Evolutionary conservation across 2,888 invertebrate species (phyloP), one percentile per base, ranked within the genome.

Genomic region (Glaucopsyche alexis): DNA sequence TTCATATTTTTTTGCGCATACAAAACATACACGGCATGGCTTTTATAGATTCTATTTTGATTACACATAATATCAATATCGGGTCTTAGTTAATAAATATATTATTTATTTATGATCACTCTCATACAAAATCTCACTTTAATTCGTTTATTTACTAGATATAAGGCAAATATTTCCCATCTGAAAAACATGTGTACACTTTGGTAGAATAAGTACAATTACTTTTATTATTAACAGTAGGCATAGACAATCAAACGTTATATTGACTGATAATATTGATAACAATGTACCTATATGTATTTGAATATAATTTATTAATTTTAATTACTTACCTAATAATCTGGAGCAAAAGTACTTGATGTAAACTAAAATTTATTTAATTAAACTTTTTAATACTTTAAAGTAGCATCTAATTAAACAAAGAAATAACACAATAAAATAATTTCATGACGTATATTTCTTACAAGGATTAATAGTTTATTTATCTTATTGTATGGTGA

Each of bases 41-140:
- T 29, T 29, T 29, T 29, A 1, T 29, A 29, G 29, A 29, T 29
- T 29, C 8, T 8, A 42, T 42, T 49, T n/a, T n/a, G 11, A 50
- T 50, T 7, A 52, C 7, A 52, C 16, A 52, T 9, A 16, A 9
- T 52, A 16, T 3, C 8, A 16, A 52, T 52, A 52, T 7, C 1
- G 29, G 52, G 9, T n/a, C 52, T 55, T 55, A 55, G 16, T 55
- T 19, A 16, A 19, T 11, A 55, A 55, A 19, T 55, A 55, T 9
- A 49, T 13, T 14, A 55, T 55, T 16, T 19, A 9, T 16, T 29
- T 19, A 55, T 55, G 11, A 55, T 60, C 29, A 60, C 60, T 60
- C 11, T 55, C 60, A 60, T 60, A 60, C 60, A 60, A 69, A 69
- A 69, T 69, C 69, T 69, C 69, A 69, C 69, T 69, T 69, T 49